phyloP scores from a whole-genome alignment of 2,797 vertebrate species.

The Myotis vivesi region DNA sequence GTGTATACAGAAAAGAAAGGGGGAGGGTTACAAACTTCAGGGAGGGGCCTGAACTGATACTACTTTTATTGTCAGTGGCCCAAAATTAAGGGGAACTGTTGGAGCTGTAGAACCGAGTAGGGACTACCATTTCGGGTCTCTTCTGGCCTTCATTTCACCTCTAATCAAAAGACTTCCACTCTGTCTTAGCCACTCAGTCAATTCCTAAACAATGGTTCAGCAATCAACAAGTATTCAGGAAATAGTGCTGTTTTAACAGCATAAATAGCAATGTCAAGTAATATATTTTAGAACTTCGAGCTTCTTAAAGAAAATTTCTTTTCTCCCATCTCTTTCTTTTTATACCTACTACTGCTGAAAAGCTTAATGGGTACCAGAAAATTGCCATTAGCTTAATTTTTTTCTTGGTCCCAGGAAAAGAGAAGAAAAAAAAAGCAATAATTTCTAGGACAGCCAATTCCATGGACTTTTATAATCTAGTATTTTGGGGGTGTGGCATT shows the following conservation, averaged over 20 bases:
- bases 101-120: not conserved
- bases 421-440: not conserved
- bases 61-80: not conserved
- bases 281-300: not conserved
- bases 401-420: not conserved
- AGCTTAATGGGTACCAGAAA: not conserved
- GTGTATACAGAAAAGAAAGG: not conserved
- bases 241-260: not conserved
- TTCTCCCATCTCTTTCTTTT: not conserved
- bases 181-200: not conserved
- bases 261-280: not conserved
- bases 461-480: not conserved
- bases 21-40: not conserved
- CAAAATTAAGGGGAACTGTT: not conserved
- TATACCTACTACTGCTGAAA: not conserved
- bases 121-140: not conserved
- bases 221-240: not conserved
- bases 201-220: not conserved
- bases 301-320: not conserved
- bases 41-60: not conserved
- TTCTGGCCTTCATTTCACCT: not conserved
- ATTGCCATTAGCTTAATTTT: not conserved
- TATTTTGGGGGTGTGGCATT: not conserved
- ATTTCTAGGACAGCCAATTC: slow-evolving; percentile 5
- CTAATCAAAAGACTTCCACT: not conserved